Conservation (phyloP, 2,113 vertebrate species). For the Caranx melampygus region DNA sequence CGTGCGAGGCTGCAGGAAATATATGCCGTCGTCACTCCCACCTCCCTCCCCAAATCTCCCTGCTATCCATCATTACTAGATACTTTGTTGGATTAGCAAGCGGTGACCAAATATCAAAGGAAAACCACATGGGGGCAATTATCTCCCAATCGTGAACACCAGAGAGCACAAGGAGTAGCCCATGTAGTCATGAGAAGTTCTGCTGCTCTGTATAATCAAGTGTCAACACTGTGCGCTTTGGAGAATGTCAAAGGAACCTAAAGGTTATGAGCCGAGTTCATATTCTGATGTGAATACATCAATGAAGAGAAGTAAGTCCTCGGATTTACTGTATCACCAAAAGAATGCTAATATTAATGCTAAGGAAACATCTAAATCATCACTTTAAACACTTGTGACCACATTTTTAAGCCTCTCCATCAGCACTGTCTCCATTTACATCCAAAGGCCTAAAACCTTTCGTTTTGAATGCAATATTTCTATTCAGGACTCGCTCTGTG, state of each 20-base stretch:
- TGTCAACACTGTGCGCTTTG: constrained; percentile 46
- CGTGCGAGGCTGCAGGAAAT: constrained; percentile 34
- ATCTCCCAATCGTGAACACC: constrained; percentile 59
- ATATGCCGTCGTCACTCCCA: constrained; percentile 49
- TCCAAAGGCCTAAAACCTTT: constrained; percentile 66
- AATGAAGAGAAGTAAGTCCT: constrained; percentile 35
- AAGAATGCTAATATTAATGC: constrained; percentile 60
- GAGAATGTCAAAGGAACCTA: constrained; percentile 53
- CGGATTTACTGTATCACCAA: constrained; percentile 55
- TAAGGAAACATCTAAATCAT: constrained; percentile 45
- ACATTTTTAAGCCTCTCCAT: constrained; percentile 61
- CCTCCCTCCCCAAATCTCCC: constrained; percentile 54
- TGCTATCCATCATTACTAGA: constrained; percentile 64
- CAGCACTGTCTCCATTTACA: constrained; percentile 62
- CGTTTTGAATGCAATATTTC: constrained; percentile 81
- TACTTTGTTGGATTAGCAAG: constrained; percentile 58
- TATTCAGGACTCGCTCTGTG: constrained; percentile 85
- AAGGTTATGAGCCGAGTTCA: constrained; percentile 43
- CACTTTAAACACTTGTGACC: constrained; percentile 43
- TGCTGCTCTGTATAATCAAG: constrained; percentile 49
- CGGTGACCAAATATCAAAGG: constrained; percentile 54
- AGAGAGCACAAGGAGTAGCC: constrained; percentile 62
- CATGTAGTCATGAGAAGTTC: constrained; percentile 61
- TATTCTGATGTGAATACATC: constrained; percentile 47
- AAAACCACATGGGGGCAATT: constrained; percentile 70